These are phyloP conservation scores for Leptocoma aspasia DNA, from an alignment of 2,113 vertebrate genomes.

Conservation along the genomic window DNA sequence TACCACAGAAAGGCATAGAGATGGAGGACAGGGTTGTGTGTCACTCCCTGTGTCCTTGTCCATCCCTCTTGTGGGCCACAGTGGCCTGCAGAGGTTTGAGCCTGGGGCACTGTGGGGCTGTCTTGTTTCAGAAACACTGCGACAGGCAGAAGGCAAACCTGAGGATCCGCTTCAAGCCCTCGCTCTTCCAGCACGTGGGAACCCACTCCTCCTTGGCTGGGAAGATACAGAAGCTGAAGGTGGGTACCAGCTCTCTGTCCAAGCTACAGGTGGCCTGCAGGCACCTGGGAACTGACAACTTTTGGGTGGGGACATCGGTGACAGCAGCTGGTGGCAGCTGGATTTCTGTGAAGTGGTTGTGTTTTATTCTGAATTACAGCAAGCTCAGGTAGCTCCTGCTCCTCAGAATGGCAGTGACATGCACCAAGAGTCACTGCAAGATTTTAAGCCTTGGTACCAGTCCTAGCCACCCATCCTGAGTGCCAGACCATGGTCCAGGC, in stretches of 20 bases:
- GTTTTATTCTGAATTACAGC: not conserved
- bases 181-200: slow-evolving; percentile 96
- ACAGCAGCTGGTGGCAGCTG: not conserved
- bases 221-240: slow-evolving; percentile 98
- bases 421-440: not conserved
- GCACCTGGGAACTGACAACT: accelerated
- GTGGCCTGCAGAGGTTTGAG: not conserved
- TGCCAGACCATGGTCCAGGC: not conserved
- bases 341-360: not conserved
- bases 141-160: slow-evolving; percentile 98
- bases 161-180: slow-evolving; percentile 97
- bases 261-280: not conserved
- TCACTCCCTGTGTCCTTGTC: not conserved
- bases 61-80: accelerated
- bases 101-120: not conserved
- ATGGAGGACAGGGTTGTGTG: not conserved
- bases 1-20: not conserved
- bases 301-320: not conserved
- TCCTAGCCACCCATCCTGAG: not conserved
- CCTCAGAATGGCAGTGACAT: not conserved
- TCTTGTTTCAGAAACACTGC: slow-evolving; percentile 88
- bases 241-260: slow-evolving; percentile 39
- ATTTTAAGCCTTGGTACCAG: not conserved
- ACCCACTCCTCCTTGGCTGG: slow-evolving; percentile 96
- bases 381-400: not conserved